These are phyloP conservation scores for Misgurnus anguillicaudatus DNA, from an alignment of 2,113 vertebrate genomes.

Conservation along the genomic window DNA sequence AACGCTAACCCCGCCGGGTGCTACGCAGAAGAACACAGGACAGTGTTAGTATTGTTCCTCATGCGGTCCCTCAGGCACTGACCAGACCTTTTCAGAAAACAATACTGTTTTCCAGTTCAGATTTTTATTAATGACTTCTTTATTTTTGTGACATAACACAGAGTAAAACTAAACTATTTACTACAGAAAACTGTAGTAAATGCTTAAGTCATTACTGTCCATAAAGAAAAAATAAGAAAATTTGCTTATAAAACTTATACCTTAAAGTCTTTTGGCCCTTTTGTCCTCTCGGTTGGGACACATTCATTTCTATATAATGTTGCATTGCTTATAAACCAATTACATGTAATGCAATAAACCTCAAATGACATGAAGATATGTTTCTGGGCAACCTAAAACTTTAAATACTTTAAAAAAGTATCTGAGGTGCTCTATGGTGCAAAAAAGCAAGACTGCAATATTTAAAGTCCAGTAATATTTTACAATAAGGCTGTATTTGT, in stretches of 20 bases:
- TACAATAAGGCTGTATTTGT: too few species aligned
- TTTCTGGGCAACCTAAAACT: background rate
- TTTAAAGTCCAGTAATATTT: too few species aligned
- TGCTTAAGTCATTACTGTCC: background rate
- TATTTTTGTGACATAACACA: background rate
- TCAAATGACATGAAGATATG: background rate
- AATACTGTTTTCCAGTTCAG: background rate
- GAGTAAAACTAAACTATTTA: too few species aligned
- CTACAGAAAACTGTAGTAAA: background rate
- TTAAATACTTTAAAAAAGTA: background rate
- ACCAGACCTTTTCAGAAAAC: background rate
- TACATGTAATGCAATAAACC: background rate
- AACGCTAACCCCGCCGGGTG: background rate
- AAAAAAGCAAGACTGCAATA: background rate
- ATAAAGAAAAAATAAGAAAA: background rate
- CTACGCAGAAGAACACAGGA: conserved; percentile 30
- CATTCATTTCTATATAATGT: background rate
- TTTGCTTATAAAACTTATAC: background rate
- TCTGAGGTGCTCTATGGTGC: background rate
- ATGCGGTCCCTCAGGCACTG: background rate
- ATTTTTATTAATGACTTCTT: background rate
- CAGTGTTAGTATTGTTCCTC: conserved; percentile 33
- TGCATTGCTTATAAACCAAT: background rate
- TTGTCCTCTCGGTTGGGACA: background rate
- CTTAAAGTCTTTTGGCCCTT: background rate